Conservation (phyloP, 2,113 vertebrate genomes). For the Phalacrocorax aristotelis region DNA sequence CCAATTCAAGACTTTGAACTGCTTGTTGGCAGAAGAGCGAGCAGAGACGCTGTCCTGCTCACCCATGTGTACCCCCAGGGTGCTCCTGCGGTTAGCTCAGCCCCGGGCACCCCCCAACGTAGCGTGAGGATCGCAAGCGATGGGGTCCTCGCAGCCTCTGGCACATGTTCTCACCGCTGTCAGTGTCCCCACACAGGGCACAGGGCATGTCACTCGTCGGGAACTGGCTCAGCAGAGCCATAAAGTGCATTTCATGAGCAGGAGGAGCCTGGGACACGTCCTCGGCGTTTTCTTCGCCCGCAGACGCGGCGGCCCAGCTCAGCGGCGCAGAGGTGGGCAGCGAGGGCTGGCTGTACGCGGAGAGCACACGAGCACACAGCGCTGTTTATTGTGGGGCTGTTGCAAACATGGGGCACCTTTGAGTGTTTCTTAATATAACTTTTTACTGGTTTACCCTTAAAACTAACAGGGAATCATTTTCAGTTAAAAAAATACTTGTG, state of each 20-base stretch:
- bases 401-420: not conserved
- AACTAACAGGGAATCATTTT: not conserved
- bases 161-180: not conserved
- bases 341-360: not conserved
- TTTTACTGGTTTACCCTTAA: not conserved
- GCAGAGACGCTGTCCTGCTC: not conserved
- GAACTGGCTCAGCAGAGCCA: not conserved
- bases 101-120: not conserved
- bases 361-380: not conserved
- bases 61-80: not conserved
- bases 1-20: not conserved
- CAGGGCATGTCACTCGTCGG: not conserved
- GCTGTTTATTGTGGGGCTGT: not conserved
- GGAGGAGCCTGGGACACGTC: not conserved
- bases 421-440: not conserved
- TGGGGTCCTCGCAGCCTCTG: not conserved
- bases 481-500: fast-evolving
- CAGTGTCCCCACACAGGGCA: not conserved
- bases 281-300: not conserved
- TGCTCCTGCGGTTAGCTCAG: not conserved
- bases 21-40: not conserved
- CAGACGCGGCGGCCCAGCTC: fast-evolving
- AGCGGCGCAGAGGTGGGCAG: not conserved
- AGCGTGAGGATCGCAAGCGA: not conserved
- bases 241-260: not conserved